Evolutionary conservation across 2,797 vertebrate genomes (phyloP).

Genomic region (Chelon labrosus): DNA sequence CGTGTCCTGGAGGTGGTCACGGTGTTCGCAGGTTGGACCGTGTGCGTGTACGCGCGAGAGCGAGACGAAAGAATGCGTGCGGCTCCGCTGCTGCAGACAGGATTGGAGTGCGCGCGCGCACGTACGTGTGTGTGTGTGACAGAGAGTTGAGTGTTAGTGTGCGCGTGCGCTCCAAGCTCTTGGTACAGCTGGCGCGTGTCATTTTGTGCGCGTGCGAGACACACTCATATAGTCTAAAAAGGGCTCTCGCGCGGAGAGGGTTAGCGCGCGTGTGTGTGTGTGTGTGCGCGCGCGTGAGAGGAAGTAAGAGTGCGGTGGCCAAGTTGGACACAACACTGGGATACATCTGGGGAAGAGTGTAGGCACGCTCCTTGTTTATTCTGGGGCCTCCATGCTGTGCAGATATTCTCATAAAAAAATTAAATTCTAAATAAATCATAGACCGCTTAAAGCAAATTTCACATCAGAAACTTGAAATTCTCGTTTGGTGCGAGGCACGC

Average conservation of each 20-base stretch:
- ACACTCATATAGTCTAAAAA: constrained; percentile 19
- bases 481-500: not conserved
- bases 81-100: constrained; percentile 35
- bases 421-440: constrained; percentile 25
- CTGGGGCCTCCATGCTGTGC: constrained; percentile 25
- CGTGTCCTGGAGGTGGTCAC: not conserved
- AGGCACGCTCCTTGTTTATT: constrained; percentile 10
- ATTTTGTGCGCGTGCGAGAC: constrained; percentile 31
- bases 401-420: constrained; percentile 18
- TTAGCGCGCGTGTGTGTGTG: constrained; percentile 17
- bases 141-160: constrained; percentile 12
- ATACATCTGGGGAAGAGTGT: constrained; percentile 47
- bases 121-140: not conserved
- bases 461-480: constrained; percentile 7
- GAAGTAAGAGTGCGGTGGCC: constrained; percentile 40
- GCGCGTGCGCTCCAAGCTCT: constrained; percentile 8
- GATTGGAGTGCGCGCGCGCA: constrained; percentile 1
- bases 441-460: not conserved
- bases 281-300: constrained; percentile 13
- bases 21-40: constrained; percentile 32
- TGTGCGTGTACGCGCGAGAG: constrained; percentile 36
- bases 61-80: constrained; percentile 36
- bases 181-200: constrained; percentile 22
- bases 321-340: constrained; percentile 55
- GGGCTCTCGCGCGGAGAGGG: not conserved